These are phyloP conservation scores for Neria commutata DNA, from an alignment of 2,888 invertebrate species.

Conservation along the genomic window DNA sequence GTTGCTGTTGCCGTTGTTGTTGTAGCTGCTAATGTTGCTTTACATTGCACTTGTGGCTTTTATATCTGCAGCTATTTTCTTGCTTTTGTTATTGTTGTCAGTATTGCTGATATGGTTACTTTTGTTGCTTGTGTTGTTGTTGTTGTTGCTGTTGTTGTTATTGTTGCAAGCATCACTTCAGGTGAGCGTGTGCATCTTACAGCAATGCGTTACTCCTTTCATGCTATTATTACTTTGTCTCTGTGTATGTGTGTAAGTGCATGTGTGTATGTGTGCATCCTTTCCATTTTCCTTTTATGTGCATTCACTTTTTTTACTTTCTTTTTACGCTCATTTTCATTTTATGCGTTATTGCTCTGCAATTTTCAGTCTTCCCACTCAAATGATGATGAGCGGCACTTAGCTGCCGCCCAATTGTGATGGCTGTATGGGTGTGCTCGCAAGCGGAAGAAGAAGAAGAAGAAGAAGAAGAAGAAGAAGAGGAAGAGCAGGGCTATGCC, in stretches of 20 bases:
- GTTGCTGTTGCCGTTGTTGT: neutral
- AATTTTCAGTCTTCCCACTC: neutral
- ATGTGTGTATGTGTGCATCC: neutral
- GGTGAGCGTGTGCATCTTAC: neutral
- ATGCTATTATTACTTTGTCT: neutral
- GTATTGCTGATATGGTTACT: constrained; percentile 11
- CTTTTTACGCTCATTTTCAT: neutral
- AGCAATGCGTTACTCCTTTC: neutral
- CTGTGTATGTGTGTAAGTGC: neutral
- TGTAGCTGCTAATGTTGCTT: neutral
- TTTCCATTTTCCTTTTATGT: neutral
- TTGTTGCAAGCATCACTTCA: neutral
- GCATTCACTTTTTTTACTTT: neutral
- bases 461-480: no score
- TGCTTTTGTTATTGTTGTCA: neutral
- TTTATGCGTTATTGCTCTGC: neutral
- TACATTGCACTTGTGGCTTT: neutral
- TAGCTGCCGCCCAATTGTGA: neutral
- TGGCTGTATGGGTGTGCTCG: no score
- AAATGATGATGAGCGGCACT: neutral
- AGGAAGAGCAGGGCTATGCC: no score
- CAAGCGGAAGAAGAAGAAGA: no score
- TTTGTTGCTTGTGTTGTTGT: constrained; percentile 13
- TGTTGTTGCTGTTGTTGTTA: constrained; percentile 19
- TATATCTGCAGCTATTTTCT: constrained; percentile 2